Percentiles rank a stretch among this genome's conserved stretches.
Evolutionary conservation across 1,140 invertebrate species (phyloP).

Genomic region (Eulimnadia texana): DNA sequence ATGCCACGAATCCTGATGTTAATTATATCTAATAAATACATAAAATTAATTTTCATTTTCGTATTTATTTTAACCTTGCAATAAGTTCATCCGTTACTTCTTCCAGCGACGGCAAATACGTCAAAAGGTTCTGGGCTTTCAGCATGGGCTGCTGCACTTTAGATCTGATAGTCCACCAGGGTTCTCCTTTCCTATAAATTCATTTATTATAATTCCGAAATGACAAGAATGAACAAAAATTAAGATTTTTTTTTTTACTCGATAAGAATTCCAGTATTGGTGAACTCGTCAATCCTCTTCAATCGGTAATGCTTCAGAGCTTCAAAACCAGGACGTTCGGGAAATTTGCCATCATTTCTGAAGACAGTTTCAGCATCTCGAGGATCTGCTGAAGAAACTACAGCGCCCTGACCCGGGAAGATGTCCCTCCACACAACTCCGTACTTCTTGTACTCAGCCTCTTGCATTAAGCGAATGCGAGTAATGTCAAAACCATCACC

Average conservation of each 20-base stretch:
- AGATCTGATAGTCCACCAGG: slow-evolving; percentile 62
- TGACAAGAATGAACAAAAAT: neutral
- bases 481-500: slow-evolving; percentile 5
- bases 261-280: slow-evolving; percentile 6
- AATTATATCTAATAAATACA: neutral
- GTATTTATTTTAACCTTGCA: slow-evolving; percentile 15
- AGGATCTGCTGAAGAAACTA: slow-evolving; percentile 60
- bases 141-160: slow-evolving; percentile 71
- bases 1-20: slow-evolving; percentile 14
- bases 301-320: slow-evolving; percentile 15
- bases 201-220: neutral
- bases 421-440: slow-evolving; percentile 56
- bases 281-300: slow-evolving; percentile 9
- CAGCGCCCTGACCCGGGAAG: slow-evolving; percentile 56
- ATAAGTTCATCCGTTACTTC: slow-evolving; percentile 44
- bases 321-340: slow-evolving; percentile 40
- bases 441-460: slow-evolving; percentile 36
- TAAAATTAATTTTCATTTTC: slow-evolving; percentile 1
- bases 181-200: slow-evolving; percentile 54
- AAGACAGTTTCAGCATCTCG: slow-evolving; percentile 60
- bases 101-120: slow-evolving; percentile 55
- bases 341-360: slow-evolving; percentile 54
- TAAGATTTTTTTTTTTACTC: neutral
- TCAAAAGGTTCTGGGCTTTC: slow-evolving; percentile 54
- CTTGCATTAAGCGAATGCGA: slow-evolving; percentile 3